Evolutionary conservation across 2,797 vertebrate genomes (phyloP), one percentile per base, ranked within the genome.

Genomic region (Centropyge bicolor): DNA sequence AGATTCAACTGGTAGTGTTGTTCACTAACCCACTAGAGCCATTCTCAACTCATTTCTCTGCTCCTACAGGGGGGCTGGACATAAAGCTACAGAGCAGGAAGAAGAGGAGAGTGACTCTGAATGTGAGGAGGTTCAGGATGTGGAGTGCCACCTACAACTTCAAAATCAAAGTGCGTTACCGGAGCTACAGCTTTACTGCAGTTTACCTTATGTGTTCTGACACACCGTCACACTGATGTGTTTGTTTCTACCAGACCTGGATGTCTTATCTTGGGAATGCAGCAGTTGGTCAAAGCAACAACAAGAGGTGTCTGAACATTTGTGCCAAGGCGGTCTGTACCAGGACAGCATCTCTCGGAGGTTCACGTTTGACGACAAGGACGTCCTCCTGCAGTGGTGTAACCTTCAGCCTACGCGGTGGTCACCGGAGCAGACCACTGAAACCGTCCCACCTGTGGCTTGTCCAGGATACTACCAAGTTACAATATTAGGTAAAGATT

Each of bases 401-500:
- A 97, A 97, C 93, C 95, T 97, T 69, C 95, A 97, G 65, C 93
- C 96, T 16, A 79, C 94, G 0, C 92, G 90, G 68, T 96, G 96
- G 88, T 84, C 87, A 14, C 93, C 94, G 6, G 82, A 90, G 10
- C 85, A 87, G 6, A 91, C 57, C 8, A 55, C 91, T 3, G 70
- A 76, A 36, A 31, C 89, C 5, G 72, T 94, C 78, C 85, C 88
- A 31, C 92, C 90, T 16, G 90, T 88, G 11, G 75, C 61, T 66
- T 93, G 90, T 67, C 85, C 91, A 24, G 96, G 97, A 48, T 96
- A 96, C 93, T 97, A 95, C 40, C 94, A 95, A 82, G 87, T 98
- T 63, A 97, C 97, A 10, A 93, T 99, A 85, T 85, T 98, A 70
- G 97, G 97, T 99, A 90, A 95, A 92, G 31, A 20, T 24, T 48